Evolutionary conservation across 2,113 vertebrate genomes (phyloP).

Genomic region (Misgurnus mizolepis): DNA sequence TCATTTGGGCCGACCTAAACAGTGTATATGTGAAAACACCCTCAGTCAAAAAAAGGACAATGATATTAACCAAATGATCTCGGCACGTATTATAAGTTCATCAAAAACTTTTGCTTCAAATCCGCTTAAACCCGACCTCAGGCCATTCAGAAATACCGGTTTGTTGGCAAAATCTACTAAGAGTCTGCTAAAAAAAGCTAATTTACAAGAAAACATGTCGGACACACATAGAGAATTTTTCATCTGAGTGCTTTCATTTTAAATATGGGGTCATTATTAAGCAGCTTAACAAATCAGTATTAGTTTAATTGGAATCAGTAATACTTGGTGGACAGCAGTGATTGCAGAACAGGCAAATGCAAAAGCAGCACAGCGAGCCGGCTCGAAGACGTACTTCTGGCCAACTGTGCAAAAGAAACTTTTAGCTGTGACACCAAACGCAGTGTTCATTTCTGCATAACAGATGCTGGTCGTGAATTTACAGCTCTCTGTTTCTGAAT

Average conservation of each 20-base stretch:
- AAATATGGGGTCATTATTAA: neutral
- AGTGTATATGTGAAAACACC: too few species aligned
- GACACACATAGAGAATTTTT: too few species aligned
- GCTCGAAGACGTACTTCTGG: neutral
- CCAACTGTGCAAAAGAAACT: neutral
- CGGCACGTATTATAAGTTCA: too few species aligned
- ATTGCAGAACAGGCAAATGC: neutral
- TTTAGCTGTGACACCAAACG: neutral
- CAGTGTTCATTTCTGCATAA: neutral
- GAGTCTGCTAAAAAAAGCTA: too few species aligned
- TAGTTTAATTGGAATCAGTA: constrained; percentile 16
- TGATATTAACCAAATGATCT: too few species aligned
- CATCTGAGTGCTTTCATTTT: neutral
- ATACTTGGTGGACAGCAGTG: neutral
- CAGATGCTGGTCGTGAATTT: constrained; percentile 39
- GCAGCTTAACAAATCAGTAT: constrained; percentile 8
- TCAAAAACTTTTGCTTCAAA: too few species aligned
- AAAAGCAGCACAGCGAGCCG: neutral
- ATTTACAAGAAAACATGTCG: too few species aligned
- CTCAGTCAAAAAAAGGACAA: too few species aligned
- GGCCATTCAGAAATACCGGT: too few species aligned
- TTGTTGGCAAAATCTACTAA: too few species aligned
- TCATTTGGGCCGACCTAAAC: too few species aligned
- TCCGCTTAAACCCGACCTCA: too few species aligned
- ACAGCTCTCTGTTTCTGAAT: constrained; percentile 46